Evolutionary conservation across 2,797 vertebrate species (phyloP).

Genomic region (Anableps anableps): DNA sequence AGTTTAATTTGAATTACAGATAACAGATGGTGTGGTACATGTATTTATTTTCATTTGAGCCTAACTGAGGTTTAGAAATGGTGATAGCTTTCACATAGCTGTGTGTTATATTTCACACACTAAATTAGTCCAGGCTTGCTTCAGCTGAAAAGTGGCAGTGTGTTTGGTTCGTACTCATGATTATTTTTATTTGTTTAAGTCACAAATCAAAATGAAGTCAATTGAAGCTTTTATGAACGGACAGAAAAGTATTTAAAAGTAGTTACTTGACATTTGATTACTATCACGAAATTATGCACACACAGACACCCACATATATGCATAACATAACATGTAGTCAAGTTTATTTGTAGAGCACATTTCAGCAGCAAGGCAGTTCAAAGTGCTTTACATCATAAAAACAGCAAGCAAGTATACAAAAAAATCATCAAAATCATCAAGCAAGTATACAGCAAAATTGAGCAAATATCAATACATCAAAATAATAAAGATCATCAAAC

Average conservation of each 20-base stretch:
- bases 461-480: too few relatives aligned
- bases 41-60: slow-evolving; percentile 51
- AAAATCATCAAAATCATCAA: too few relatives aligned
- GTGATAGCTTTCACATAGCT: slow-evolving; percentile 25
- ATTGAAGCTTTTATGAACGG: background rate
- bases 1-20: slow-evolving; percentile 71
- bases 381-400: too few relatives aligned
- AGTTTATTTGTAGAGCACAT: too few relatives aligned
- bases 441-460: too few relatives aligned
- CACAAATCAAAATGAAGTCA: slow-evolving; percentile 29
- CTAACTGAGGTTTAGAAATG: slow-evolving; percentile 50
- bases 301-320: too few relatives aligned
- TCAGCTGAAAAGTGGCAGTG: slow-evolving; percentile 11
- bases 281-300: background rate
- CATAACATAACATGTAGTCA: too few relatives aligned
- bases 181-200: slow-evolving; percentile 46
- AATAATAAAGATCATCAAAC: too few relatives aligned
- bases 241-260: background rate
- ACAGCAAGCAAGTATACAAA: too few relatives aligned
- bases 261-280: background rate
- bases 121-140: slow-evolving; percentile 33
- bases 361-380: too few relatives aligned
- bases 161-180: slow-evolving; percentile 30
- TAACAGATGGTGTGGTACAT: slow-evolving; percentile 68
- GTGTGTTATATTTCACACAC: slow-evolving; percentile 32